Evolutionary conservation across 2,888 invertebrate genomes (phyloP).

Genomic region (Macrosiphum euphorbiae): DNA sequence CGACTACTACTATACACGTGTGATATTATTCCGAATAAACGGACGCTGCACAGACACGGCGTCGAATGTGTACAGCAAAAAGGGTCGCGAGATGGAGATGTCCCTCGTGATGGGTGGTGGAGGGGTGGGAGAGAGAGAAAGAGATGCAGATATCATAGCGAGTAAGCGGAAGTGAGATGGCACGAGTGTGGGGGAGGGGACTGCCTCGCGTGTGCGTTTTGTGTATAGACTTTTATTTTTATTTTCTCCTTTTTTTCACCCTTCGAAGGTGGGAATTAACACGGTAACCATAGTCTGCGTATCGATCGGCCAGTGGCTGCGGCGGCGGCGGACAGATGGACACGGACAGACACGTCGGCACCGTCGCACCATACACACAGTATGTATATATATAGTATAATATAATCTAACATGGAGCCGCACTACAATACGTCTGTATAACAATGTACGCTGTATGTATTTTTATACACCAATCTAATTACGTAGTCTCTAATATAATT

Average conservation of each 20-base stretch:
- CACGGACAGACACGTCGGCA: slow-evolving; percentile 62
- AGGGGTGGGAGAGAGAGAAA: not conserved
- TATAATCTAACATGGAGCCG: not conserved
- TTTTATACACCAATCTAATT: not conserved
- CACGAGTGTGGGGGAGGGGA: not conserved
- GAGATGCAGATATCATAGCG: not conserved
- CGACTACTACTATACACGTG: not conserved
- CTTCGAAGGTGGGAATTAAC: slow-evolving; percentile 65
- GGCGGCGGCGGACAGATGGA: slow-evolving; percentile 54
- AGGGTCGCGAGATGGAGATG: slow-evolving; percentile 36
- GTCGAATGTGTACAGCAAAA: not conserved
- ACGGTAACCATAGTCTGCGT: slow-evolving; percentile 62
- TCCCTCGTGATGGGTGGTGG: not conserved
- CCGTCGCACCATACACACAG: slow-evolving; percentile 27
- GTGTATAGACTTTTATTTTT: slow-evolving; percentile 21
- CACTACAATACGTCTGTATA: not conserved
- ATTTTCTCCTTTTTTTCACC: slow-evolving; percentile 48
- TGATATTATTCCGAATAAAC: not conserved
- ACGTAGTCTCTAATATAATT: not conserved
- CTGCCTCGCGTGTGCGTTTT: slow-evolving; percentile 34
- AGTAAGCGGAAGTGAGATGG: not conserved
- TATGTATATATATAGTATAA: not conserved
- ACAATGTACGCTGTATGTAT: not conserved
- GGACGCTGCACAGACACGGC: not conserved
- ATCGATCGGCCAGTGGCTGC: slow-evolving; percentile 54